Evolutionary conservation across 2,113 vertebrate species (phyloP).

Genomic region (Chaetodon auriga): DNA sequence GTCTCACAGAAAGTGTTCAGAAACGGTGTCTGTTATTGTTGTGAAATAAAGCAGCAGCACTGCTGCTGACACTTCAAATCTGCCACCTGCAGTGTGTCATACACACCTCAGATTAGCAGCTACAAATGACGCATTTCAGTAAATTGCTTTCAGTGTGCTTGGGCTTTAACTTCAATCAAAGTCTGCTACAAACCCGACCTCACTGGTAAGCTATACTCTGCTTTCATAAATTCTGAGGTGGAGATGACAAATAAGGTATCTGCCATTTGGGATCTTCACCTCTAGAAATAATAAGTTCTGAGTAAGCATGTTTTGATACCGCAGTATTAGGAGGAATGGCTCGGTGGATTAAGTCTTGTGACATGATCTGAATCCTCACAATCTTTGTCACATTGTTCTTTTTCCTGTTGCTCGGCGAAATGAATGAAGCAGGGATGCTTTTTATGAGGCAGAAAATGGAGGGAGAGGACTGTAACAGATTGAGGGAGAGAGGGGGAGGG

Average conservation of each 20-base stretch:
- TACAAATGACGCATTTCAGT: conserved; percentile 55
- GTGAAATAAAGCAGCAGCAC: conserved; percentile 43
- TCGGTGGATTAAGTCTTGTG: conserved; percentile 72
- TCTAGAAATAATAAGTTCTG: conserved; percentile 62
- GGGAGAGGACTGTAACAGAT: conserved; percentile 45
- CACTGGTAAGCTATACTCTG: conserved; percentile 20
- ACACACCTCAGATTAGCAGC: conserved; percentile 60
- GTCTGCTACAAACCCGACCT: conserved; percentile 41
- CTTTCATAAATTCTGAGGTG: conserved; percentile 43
- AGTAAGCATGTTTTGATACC: conserved; percentile 64
- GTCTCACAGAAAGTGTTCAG: conserved; percentile 1
- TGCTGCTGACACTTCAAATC: conserved; percentile 62
- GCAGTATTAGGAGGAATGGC: conserved; percentile 56
- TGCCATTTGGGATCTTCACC: conserved; percentile 51
- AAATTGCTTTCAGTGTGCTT: conserved; percentile 54
- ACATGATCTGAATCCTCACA: conserved; percentile 74
- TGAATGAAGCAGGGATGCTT: conserved; percentile 58
- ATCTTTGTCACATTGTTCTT: conserved; percentile 59
- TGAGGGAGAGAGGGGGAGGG: conserved; percentile 32
- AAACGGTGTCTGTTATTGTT: conserved; percentile 11
- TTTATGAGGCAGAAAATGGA: conserved; percentile 60
- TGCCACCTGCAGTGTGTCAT: conserved; percentile 59
- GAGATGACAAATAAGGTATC: conserved; percentile 51
- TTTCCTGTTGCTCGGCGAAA: conserved; percentile 65
- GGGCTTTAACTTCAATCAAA: conserved; percentile 53